Percentiles rank a stretch among this genome's conserved stretches.
Conservation (phyloP, 2,797 vertebrate genomes). For the Eidolon dupreanum region DNA sequence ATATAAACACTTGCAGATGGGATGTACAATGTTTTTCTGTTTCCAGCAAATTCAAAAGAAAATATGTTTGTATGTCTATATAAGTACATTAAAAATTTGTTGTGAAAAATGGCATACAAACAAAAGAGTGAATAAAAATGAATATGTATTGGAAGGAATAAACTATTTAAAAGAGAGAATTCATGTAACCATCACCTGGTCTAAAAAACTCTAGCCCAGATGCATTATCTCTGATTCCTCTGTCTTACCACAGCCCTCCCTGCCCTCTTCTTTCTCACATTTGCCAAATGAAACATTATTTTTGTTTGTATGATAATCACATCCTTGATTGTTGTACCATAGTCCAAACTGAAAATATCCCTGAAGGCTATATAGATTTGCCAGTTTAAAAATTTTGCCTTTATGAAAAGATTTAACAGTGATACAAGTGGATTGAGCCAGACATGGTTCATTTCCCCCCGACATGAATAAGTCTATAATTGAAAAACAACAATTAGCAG, state of each 20-base stretch:
- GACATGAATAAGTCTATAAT: fast-evolving
- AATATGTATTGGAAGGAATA: background rate
- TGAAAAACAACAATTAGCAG: background rate
- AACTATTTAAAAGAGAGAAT: slow-evolving; percentile 27
- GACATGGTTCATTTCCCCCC: background rate
- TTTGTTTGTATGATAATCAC: background rate
- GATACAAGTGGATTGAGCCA: background rate
- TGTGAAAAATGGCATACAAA: background rate
- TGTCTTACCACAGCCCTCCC: background rate
- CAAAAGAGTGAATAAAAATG: background rate
- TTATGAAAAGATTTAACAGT: background rate
- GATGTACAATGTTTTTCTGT: background rate
- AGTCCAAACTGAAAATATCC: background rate
- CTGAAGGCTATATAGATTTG: background rate
- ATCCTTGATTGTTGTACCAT: background rate
- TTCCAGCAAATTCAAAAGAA: background rate
- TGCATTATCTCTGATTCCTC: fast-evolving
- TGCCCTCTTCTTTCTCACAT: background rate
- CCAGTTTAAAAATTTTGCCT: background rate
- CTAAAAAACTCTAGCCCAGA: background rate
- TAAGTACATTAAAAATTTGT: background rate
- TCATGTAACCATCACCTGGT: background rate
- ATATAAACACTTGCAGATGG: background rate
- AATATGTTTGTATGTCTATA: background rate
- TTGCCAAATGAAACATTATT: background rate